phyloP scores from a whole-genome alignment of 2,888 invertebrate species.

The Yponomeuta evonymella region DNA sequence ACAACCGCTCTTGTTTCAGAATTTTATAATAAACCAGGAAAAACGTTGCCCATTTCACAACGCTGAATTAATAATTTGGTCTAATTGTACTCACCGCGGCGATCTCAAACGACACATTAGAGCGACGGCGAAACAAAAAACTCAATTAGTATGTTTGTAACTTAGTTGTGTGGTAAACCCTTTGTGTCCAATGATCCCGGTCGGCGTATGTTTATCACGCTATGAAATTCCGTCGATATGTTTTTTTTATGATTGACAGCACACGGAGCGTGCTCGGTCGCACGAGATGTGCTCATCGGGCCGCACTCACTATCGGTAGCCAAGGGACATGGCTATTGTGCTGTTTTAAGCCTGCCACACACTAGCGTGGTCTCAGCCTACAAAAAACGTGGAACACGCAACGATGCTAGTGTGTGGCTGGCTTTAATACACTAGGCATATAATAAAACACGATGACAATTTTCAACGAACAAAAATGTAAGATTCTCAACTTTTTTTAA shows the following conservation, averaged over 20 bases:
- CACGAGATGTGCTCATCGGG: conserved; percentile 62
- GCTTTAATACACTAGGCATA: too few relatives aligned
- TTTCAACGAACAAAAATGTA: too few relatives aligned
- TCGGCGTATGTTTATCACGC: conserved; percentile 40
- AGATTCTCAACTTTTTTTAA: too few relatives aligned
- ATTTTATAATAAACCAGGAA: background rate
- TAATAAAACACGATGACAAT: too few relatives aligned
- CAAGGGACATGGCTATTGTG: conserved; percentile 57
- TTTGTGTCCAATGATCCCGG: conserved; percentile 38
- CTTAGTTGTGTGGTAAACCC: background rate
- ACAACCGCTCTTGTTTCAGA: background rate
- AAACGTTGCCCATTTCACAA: background rate
- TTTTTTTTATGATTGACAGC: conserved; percentile 74
- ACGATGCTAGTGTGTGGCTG: too few relatives aligned
- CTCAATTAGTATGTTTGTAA: background rate
- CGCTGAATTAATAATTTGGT: background rate
- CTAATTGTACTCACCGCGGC: background rate
- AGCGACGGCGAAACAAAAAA: background rate
- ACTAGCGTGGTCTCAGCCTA: too few relatives aligned
- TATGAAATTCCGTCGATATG: conserved; percentile 57
- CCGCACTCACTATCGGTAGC: conserved; percentile 57
- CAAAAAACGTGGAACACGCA: too few relatives aligned
- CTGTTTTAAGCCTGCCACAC: background rate
- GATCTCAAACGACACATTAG: background rate
- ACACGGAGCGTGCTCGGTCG: conserved; percentile 70